Evolutionary conservation across 2,888 invertebrate genomes (phyloP).

Genomic region (Coenonympha arcania): DNA sequence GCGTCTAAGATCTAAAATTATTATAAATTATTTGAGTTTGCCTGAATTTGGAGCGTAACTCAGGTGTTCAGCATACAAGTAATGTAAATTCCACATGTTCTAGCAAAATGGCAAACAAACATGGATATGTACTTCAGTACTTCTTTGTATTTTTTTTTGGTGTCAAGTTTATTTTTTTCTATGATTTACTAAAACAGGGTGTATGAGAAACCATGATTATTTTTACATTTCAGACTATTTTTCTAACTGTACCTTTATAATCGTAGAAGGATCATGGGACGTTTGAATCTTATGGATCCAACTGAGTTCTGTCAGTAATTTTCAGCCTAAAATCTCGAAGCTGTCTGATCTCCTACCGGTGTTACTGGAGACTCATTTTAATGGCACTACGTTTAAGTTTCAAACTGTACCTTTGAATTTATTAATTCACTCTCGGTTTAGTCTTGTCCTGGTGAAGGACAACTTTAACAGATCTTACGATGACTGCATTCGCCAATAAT

Average conservation of each 20-base stretch:
- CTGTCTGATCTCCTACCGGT: neutral
- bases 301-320: neutral
- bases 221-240: neutral
- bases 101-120: too few species aligned
- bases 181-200: slow-evolving; percentile 9
- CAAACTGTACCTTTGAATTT: neutral
- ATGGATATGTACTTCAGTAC: too few species aligned
- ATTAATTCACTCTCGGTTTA: neutral
- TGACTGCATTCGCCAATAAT: neutral
- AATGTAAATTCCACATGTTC: too few species aligned
- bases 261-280: neutral
- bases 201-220: neutral
- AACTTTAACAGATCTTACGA: neutral
- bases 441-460: neutral
- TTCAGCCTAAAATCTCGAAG: neutral
- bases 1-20: too few species aligned
- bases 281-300: neutral
- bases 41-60: too few species aligned
- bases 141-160: too few species aligned
- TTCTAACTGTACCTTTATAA: neutral
- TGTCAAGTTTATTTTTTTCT: slow-evolving; percentile 14
- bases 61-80: too few species aligned
- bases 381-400: neutral
- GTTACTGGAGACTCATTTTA: neutral
- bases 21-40: too few species aligned